Conservation (phyloP, 2,797 vertebrate genomes). For the Myripristis jacobus region DNA sequence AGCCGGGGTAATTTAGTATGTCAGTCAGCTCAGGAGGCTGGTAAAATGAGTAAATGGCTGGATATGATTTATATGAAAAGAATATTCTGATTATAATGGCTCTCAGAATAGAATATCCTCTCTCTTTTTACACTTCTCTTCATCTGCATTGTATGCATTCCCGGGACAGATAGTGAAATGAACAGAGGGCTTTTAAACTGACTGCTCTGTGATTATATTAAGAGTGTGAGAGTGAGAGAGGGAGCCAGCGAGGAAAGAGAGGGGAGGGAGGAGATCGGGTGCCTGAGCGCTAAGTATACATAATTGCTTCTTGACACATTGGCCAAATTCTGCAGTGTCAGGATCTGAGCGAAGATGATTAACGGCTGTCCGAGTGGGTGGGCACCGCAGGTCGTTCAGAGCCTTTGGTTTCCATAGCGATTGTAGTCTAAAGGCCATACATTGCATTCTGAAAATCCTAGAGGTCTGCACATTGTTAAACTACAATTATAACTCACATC, state of each 20-base stretch:
- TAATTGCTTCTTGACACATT: constrained; percentile 90
- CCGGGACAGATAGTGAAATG: constrained; percentile 81
- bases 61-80: constrained; percentile 83
- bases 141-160: constrained; percentile 81
- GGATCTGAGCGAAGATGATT: constrained; percentile 89
- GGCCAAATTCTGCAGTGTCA: constrained; percentile 89
- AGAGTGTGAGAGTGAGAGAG: constrained; percentile 72
- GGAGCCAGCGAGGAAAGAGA: constrained; percentile 48
- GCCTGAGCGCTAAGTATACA: constrained; percentile 85
- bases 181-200: constrained; percentile 83
- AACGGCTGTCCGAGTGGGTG: constrained; percentile 87
- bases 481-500: constrained; percentile 85
- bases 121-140: constrained; percentile 72
- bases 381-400: constrained; percentile 81
- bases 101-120: constrained; percentile 77
- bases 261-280: constrained; percentile 75
- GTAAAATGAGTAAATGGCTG: constrained; percentile 80
- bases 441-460: constrained; percentile 81
- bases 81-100: constrained; percentile 80
- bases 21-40: constrained; percentile 81
- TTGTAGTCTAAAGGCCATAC: constrained; percentile 83
- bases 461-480: constrained; percentile 84
- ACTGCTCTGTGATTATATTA: constrained; percentile 86
- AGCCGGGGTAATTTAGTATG: constrained; percentile 82
- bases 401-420: constrained; percentile 84